Evolutionary conservation across 2,888 invertebrate species (phyloP), one percentile per base, ranked within the genome.

Genomic region (Tupiocoris notatus): DNA sequence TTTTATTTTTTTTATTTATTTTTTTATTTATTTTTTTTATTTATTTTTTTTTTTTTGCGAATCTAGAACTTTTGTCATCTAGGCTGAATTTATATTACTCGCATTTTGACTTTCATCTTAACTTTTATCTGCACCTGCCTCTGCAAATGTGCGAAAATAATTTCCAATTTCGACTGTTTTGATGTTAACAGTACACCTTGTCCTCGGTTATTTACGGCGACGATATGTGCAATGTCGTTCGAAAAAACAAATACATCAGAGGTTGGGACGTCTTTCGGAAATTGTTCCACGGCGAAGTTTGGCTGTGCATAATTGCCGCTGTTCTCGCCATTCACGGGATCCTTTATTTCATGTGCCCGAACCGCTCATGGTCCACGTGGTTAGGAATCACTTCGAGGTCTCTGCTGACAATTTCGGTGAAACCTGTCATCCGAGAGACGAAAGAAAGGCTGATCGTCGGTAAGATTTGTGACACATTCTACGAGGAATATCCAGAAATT

Each of bases 391-490:
- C 75, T 12, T 17, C 23, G 16, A 18, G 58, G 6, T 23, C 75
- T 0, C 2, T 75, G n/a, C 57, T 65, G 16, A 57, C 65, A 1
- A 22, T 75, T 23, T 64, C 75, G 1, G 22, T 58, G 18, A 9
- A 12, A 1, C 17, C 17, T 1, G 21, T 18, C 0, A 64, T 59
- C 17, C 54, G 22, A 23, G 75, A 59, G 22, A 17, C 59, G 1
- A 75, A 75, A 56, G 75, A 75, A 23, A 16, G 75, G n/a, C 1
- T 75, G 7, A 75, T 75, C 17, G 3, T 75, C 22, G 75, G 75
- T 75, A 20, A 58, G 58, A 24, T 6, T 59, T 59, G 2, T 59
- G 59, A 6, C 54, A 16, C 54, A 9, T 54, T 59, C n/a, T 20
- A 9, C 16, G 59, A 59, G 3, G 59, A 59, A 6, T 59, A 59